Evolutionary conservation across 2,797 vertebrate species (phyloP), one percentile per base, ranked within the genome.

Genomic region (Presbytis comata): DNA sequence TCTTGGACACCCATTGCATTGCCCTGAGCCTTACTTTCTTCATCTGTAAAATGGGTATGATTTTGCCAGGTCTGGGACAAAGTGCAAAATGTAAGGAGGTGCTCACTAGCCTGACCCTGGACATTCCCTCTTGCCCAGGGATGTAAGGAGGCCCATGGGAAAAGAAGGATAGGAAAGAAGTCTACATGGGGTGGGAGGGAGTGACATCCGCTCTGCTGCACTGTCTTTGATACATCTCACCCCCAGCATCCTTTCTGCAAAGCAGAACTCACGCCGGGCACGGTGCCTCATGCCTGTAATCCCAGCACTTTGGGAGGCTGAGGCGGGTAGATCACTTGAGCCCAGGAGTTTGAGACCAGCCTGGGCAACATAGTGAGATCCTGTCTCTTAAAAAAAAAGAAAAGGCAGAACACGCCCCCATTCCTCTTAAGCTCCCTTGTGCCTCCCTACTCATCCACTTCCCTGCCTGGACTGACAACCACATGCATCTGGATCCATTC

Each of bases 121-220:
- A 24, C 19, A 24, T 67, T 14, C 59, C 33, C 46, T 92, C 22
- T 9, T 50, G 19, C 36, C 48, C 26, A n/a, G 39, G 36, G 76
- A 16, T 67, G 50, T 17, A 13, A 13, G 50, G n/a, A 95, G 28
- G 13, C 9, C 14, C 67, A 44, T 0, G 2, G 33, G 33, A 76
- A 19, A 14, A 41, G 46, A 59, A 48, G 8, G 30, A 81, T 39
- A 17, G 85, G 26, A 59, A 55, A 44, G 50, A 61, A 24, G 30
- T 39, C 39, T 30, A 1, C 6, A 0, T 3, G 26, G n/a, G 2
- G 10, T 22, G 17, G n/a, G 11, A 74, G 50, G 8, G 1, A 39
- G 70, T 41, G 26, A 22, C 33, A 17, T 10, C 19, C 19, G 5
- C 39, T 30, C 26, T 0, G 33, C 61, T 28, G 28, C 44, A 19